Base-by-base conservation (phyloP, 2,113 vertebrate genomes). In the Vulpes lagopus region DNA sequence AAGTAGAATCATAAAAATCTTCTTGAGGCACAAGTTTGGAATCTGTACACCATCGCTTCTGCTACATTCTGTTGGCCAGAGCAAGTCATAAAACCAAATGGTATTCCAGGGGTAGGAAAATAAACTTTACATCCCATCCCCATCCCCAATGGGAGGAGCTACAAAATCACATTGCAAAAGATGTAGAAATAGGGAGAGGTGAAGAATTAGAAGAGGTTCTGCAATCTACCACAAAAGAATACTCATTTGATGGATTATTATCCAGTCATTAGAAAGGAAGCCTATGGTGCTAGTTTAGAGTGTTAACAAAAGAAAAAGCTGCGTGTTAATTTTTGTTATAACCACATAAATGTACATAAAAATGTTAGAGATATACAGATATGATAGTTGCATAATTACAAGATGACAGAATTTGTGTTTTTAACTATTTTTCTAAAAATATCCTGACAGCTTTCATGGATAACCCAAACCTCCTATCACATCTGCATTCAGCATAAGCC, bases 241-340 rank as follows among this genome's bases (percentile, higher is more conserved):
- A 51, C 90, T 94, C 76, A 93, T 53, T 53, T 49, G 30, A 79
- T n/a, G 25, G 59, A 71, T 87, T 95, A 22, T 59, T 76, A n/a
- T 76, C 69, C 35, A 59, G 32, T 64, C 43, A 57, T 90, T 88
- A 43, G 84, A 97, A 96, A 65, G 32, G 16, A 67, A 91, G 74
- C 19, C 55, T n/a, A 19, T 59, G 43, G 22, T 74, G 3, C 62
- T 69, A 90, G 12, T 11, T 62, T 79, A 20, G 25, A 19, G 81
- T 79, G 30, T 43, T 79, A 74, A 23, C 35, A 95, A 76, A 95
- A 51, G 60, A 69, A 82, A 79, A 86, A 86, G 84, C 23, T 8
- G 16, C 11, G 1, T 16, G 2, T 80, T 83, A 32, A 74, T 12
- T 95, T 82, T 84, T 51, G 87, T 59, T 59, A 65, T 22, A 64